Conservation (phyloP, 2,797 vertebrate genomes). For the Coreius guichenoti region DNA sequence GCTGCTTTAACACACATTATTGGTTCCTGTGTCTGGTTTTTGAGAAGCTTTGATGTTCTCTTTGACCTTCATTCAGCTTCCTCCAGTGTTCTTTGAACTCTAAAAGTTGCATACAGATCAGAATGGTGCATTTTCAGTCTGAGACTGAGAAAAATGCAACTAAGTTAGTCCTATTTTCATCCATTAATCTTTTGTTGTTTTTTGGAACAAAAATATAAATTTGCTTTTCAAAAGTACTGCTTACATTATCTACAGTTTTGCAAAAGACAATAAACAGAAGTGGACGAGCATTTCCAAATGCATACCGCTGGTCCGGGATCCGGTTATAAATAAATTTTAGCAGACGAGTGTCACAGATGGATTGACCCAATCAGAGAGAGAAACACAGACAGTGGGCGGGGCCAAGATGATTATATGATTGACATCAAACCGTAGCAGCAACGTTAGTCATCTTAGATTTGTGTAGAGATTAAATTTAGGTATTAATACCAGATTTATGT, state of each 20-base stretch:
- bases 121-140: slow-evolving; percentile 30
- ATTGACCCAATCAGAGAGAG: slow-evolving; percentile 37
- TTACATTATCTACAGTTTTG: slow-evolving; percentile 68
- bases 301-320: slow-evolving; percentile 55
- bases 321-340: slow-evolving; percentile 26
- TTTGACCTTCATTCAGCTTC: slow-evolving; percentile 7
- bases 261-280: slow-evolving; percentile 60
- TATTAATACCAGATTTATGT: neutral
- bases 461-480: slow-evolving; percentile 15
- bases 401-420: slow-evolving; percentile 32
- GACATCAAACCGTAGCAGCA: slow-evolving; percentile 46
- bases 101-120: slow-evolving; percentile 27
- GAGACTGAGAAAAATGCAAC: slow-evolving; percentile 44
- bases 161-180: slow-evolving; percentile 43
- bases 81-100: slow-evolving; percentile 14
- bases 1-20: slow-evolving; percentile 29
- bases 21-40: slow-evolving; percentile 4
- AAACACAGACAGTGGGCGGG: neutral
- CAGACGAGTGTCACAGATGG: neutral
- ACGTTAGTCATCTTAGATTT: neutral
- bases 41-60: slow-evolving; percentile 15
- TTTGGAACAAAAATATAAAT: slow-evolving; percentile 67
- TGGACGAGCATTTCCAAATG: slow-evolving; percentile 53
- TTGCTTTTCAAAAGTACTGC: slow-evolving; percentile 65
- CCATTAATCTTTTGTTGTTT: slow-evolving; percentile 43